Percentiles rank a stretch among this genome's conserved stretches.
Evolutionary conservation across 2,113 vertebrate species (phyloP).

Genomic region (Oryzias curvinotus): DNA sequence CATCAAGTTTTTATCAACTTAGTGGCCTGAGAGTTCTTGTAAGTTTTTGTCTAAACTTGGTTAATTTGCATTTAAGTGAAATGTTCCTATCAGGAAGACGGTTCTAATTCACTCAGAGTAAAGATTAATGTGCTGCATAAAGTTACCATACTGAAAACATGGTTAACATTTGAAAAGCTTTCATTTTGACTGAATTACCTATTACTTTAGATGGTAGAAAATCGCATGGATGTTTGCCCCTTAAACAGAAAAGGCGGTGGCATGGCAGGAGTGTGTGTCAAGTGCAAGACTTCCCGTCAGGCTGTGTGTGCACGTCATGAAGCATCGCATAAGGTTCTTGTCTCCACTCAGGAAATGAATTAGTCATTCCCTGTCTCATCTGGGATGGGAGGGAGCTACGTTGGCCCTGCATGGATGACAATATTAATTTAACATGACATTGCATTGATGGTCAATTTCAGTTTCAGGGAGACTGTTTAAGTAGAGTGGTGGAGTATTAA

Average conservation of each 20-base stretch:
- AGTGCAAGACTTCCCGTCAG: conserved; percentile 6
- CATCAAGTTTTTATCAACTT: neutral
- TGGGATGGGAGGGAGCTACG: conserved; percentile 69
- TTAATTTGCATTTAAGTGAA: too few relatives aligned
- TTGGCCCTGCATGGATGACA: conserved; percentile 74
- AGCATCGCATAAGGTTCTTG: conserved; percentile 53
- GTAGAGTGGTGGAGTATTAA: conserved; percentile 83
- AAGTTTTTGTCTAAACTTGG: too few relatives aligned
- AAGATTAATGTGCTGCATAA: neutral
- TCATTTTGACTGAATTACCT: too few relatives aligned
- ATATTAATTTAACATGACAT: conserved; percentile 84
- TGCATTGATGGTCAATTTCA: conserved; percentile 85
- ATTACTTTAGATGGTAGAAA: too few relatives aligned
- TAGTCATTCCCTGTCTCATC: conserved; percentile 76
- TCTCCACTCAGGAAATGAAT: conserved; percentile 74
- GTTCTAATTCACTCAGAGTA: too few relatives aligned
- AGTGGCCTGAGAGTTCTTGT: neutral
- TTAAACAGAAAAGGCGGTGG: neutral
- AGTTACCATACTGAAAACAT: conserved; percentile 1
- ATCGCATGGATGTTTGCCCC: too few relatives aligned
- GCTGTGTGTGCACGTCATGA: conserved; percentile 20
- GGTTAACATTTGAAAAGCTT: neutral
- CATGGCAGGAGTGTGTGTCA: conserved; percentile 7
- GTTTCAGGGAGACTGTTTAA: conserved; percentile 88
- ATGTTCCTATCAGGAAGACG: too few relatives aligned